phyloP scores from a whole-genome alignment of 2,113 vertebrate genomes.

The Neotoma lepida region DNA sequence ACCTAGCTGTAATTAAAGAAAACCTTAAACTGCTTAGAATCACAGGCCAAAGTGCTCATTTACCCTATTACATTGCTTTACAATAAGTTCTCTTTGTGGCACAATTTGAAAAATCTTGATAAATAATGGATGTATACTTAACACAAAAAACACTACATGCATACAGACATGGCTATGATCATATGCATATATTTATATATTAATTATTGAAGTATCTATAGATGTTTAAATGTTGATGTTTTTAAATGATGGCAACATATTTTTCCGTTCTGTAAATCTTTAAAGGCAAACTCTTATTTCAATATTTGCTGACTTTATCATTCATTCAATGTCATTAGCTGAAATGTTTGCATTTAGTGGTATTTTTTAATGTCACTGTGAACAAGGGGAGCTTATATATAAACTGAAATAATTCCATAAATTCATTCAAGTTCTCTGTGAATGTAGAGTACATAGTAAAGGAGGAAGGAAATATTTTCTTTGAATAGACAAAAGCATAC shows the following conservation, averaged over 20 bases:
- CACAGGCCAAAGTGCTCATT: not conserved
- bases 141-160: not conserved
- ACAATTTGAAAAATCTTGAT: not conserved
- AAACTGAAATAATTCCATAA: conserved; percentile 21
- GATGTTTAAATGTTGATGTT: not conserved
- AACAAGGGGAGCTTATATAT: not conserved
- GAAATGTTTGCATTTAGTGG: not conserved
- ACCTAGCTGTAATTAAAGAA: not conserved
- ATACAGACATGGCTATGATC: not conserved
- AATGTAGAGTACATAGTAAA: not conserved
- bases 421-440: not conserved
- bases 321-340: conserved; percentile 37
- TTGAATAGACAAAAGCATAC: conserved; percentile 2
- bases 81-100: not conserved
- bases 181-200: not conserved
- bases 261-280: conserved; percentile 12
- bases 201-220: not conserved
- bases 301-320: not conserved
- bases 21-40: not conserved
- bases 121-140: not conserved
- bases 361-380: not conserved
- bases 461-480: not conserved
- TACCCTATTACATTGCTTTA: not conserved
- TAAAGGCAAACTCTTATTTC: conserved; percentile 14
- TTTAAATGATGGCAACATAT: not conserved